Conservation (phyloP, 1,140 invertebrate species). For the Orchestia grillus region DNA sequence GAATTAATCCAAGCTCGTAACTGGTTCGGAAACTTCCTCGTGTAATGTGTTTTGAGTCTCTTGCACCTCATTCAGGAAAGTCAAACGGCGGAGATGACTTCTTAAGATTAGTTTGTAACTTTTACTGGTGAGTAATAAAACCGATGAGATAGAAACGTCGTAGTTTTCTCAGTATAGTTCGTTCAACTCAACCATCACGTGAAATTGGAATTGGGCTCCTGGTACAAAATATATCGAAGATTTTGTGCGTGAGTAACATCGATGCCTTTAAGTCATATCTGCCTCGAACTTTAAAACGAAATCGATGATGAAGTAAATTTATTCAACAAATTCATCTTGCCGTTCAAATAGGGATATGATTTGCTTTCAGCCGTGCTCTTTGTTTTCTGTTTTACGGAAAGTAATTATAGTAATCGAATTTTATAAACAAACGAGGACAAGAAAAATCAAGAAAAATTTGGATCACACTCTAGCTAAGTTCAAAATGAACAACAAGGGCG, state of each 20-base stretch:
- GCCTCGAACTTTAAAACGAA: too few relatives aligned
- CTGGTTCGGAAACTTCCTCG: neutral
- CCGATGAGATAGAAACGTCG: neutral
- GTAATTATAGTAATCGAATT: too few relatives aligned
- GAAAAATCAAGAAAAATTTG: too few relatives aligned
- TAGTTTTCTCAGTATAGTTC: neutral
- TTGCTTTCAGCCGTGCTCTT: too few relatives aligned
- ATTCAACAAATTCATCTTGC: neutral
- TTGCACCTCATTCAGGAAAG: neutral
- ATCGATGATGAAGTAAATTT: too few relatives aligned
- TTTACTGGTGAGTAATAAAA: neutral
- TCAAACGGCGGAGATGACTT: neutral
- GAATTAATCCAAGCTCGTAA: constrained; percentile 8
- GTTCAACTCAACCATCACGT: neutral
- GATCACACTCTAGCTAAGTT: too few relatives aligned
- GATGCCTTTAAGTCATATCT: neutral
- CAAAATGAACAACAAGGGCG: too few relatives aligned
- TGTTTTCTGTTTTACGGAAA: too few relatives aligned
- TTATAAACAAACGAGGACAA: too few relatives aligned
- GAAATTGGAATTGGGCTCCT: neutral
- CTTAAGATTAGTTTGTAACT: neutral
- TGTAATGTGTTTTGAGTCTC: neutral
- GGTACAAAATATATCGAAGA: neutral
- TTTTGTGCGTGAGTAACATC: neutral
- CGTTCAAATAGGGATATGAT: too few relatives aligned